A percentile compares a stretch with the other conserved stretches of the same genome.
phyloP scores from a whole-genome alignment of 2,113 vertebrate species.

The Ellobius talpinus region DNA sequence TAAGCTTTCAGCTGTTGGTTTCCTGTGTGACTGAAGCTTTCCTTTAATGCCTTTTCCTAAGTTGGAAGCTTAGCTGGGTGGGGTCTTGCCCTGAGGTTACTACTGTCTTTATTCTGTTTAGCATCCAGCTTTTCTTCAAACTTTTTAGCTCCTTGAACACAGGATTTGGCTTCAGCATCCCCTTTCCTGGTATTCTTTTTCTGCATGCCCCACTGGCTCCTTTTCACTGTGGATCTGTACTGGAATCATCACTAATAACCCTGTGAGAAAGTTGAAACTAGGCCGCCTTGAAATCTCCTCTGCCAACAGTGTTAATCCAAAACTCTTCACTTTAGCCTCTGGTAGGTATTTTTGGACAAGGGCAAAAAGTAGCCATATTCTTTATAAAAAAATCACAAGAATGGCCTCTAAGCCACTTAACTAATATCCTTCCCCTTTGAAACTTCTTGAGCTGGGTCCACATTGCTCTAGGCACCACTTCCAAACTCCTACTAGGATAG shows the following conservation, averaged over 20 bases:
- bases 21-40: neutral
- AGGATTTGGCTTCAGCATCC: neutral
- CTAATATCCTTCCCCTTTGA: neutral
- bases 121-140: neutral
- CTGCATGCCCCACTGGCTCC: neutral
- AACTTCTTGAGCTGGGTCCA: neutral
- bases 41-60: neutral
- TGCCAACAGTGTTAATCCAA: neutral
- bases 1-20: neutral
- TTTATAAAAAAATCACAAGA: neutral
- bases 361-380: neutral
- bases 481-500: neutral
- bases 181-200: neutral
- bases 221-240: neutral
- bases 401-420: neutral
- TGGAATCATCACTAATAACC: neutral
- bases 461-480: neutral
- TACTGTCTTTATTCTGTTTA: neutral
- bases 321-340: neutral
- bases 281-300: neutral
- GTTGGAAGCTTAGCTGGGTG: neutral
- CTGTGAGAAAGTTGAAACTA: neutral
- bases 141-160: neutral
- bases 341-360: neutral
- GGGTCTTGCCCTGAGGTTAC: neutral